Base-by-base conservation (phyloP, 2,113 vertebrate species). In the Trematocara unimaculatum region DNA sequence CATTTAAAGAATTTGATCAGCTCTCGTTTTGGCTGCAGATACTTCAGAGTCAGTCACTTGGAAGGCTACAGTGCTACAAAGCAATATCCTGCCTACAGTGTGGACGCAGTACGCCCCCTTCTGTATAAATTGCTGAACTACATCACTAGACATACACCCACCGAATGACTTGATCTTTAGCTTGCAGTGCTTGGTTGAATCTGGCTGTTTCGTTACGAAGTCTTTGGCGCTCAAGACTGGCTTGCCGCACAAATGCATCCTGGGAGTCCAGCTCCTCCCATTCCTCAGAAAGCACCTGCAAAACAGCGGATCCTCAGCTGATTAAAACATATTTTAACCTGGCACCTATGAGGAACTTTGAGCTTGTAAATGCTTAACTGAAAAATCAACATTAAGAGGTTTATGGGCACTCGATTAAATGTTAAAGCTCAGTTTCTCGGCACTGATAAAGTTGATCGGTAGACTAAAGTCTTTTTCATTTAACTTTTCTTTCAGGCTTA, bases 81-180 rank as follows among this genome's bases (percentile, higher is more conserved):
- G 15, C 4, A 77, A 29, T 23, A 40, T 54, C 23, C 20, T 15
- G 0, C 17, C 14, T 9, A 8, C 33, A 58, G 42, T 18, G 38
- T 14, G 2, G 26, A 67, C 26, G 26, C 0, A 86, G 33, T 31
- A 1, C 9, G 84, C 91, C 91, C 86, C 54, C 93, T 87, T 18
- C 85, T 90, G 92, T 45, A 3, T 6, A 6, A 5, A 14, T 15
- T 35, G 9, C 17, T 15, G 56, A 53, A 84, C 62, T 87, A 47
- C 86, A 87, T 13, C 26, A 5, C 14, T 35, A 35, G 26, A 53
- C 18, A 11, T 81, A 26, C 12, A 79, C 95, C 84, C 77, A 99
- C 98, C 96, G 96, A 85, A 97, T 94, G 38, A 97, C 88, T n/a
- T 95, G 86, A 12, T 98, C 97, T 89, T 96, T 96, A 47, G 95